phyloP scores from a whole-genome alignment of 2,888 invertebrate genomes.

The Ormyrus nitidulus region DNA sequence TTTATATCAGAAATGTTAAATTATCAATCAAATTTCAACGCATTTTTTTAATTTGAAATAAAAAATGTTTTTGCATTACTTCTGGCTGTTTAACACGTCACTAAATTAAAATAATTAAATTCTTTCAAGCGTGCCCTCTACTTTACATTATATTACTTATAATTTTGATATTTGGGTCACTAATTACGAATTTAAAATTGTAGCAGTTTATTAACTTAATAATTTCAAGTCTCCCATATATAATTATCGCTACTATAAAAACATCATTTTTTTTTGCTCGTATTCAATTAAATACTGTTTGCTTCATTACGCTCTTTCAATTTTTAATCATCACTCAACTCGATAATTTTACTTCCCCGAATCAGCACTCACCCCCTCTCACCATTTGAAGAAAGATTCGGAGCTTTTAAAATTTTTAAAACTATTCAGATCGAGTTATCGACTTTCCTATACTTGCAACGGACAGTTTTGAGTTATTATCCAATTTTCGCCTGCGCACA shows the following conservation, averaged over 20 bases:
- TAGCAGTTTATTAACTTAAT: neutral
- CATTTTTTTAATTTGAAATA: neutral
- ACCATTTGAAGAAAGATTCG: no score
- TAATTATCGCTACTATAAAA: neutral
- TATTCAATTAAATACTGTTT: no score
- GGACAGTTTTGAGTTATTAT: no score
- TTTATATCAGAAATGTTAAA: neutral
- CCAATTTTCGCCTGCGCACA: no score
- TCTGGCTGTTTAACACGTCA: neutral
- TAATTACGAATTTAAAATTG: conserved; percentile 2
- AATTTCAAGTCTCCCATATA: neutral
- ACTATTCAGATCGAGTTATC: no score
- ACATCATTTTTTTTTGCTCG: no score
- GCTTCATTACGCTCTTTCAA: no score
- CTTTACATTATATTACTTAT: neutral
- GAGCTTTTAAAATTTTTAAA: no score
- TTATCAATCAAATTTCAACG: neutral
- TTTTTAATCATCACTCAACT: no score
- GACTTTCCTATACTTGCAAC: no score
- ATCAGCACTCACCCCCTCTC: no score
- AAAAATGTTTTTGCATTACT: neutral
- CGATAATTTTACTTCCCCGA: no score
- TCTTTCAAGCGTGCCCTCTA: neutral
- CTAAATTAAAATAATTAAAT: neutral
- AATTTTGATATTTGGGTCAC: conserved; percentile 4